Percentiles rank a stretch among this genome's conserved stretches.
Evolutionary conservation across 2,888 invertebrate genomes (phyloP).

Genomic region (Oeneis ivallda): DNA sequence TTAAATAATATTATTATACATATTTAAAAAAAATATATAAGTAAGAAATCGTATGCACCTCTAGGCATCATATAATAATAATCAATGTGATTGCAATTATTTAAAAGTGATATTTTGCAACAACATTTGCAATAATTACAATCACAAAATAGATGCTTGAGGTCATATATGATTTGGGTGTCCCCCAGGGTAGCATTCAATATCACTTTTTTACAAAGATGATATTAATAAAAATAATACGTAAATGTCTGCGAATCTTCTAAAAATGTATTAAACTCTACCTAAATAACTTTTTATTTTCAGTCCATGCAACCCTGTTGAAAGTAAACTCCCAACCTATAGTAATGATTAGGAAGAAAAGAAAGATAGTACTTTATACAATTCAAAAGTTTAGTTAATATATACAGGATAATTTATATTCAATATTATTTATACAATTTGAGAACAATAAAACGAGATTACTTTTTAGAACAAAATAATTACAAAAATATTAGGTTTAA

Average conservation of each 20-base stretch:
- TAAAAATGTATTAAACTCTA: slow-evolving; percentile 19
- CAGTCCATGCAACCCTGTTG: slow-evolving; percentile 24
- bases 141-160: background rate
- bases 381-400: slow-evolving; percentile 12
- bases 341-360: background rate
- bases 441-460: slow-evolving; percentile 24
- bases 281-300: slow-evolving; percentile 20
- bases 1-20: background rate
- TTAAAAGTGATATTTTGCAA: background rate
- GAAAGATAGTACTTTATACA: slow-evolving; percentile 17
- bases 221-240: slow-evolving; percentile 38
- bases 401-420: slow-evolving; percentile 21
- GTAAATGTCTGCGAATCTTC: slow-evolving; percentile 3
- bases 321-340: slow-evolving; percentile 21
- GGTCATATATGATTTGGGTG: slow-evolving; percentile 18
- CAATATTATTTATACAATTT: slow-evolving; percentile 14
- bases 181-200: slow-evolving; percentile 41
- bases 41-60: background rate
- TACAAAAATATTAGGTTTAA: background rate
- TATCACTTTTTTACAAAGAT: slow-evolving; percentile 37
- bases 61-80: background rate
- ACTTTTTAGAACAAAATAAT: slow-evolving; percentile 2
- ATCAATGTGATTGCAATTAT: background rate
- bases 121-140: background rate
- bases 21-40: too few relatives aligned